Conservation (phyloP, 1,140 invertebrate genomes). For the Amyelois transitella region DNA sequence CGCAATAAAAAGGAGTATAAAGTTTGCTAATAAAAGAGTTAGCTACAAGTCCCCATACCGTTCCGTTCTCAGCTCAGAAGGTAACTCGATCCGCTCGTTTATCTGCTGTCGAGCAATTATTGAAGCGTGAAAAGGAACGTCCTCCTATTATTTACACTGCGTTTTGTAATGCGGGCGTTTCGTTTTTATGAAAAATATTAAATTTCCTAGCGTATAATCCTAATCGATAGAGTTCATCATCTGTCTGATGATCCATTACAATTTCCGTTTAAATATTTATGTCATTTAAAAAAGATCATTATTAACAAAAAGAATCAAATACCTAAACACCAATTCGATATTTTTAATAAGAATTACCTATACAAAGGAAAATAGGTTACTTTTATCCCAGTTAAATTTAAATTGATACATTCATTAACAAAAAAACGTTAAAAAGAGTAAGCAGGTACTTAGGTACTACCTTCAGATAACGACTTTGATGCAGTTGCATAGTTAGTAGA, state of each 20-base stretch:
- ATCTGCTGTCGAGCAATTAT: slow-evolving; percentile 72
- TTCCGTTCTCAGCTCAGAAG: slow-evolving; percentile 32
- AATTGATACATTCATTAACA: no score
- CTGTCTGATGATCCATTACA: neutral
- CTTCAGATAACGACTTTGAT: no score
- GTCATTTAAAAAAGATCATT: neutral
- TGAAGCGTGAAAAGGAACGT: slow-evolving; percentile 73
- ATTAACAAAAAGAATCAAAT: no score
- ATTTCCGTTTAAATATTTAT: neutral
- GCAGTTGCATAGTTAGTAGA: no score
- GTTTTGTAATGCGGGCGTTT: slow-evolving; percentile 70
- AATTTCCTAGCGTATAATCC: slow-evolving; percentile 45
- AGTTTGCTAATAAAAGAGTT: slow-evolving; percentile 48
- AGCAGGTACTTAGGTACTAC: no score
- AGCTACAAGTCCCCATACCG: slow-evolving; percentile 32
- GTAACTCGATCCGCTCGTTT: slow-evolving; percentile 65
- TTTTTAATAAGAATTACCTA: no score
- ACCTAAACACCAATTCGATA: no score
- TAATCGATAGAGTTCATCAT: neutral
- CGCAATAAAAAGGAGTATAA: slow-evolving; percentile 1
- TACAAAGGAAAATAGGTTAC: no score
- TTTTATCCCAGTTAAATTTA: no score
- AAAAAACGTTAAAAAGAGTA: no score
- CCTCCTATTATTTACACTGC: slow-evolving; percentile 68
- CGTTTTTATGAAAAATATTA: slow-evolving; percentile 65